Percentiles rank a stretch among this genome's conserved stretches.
phyloP scores from a whole-genome alignment of 2,888 invertebrate genomes.

The Dryadula phaetusa region DNA sequence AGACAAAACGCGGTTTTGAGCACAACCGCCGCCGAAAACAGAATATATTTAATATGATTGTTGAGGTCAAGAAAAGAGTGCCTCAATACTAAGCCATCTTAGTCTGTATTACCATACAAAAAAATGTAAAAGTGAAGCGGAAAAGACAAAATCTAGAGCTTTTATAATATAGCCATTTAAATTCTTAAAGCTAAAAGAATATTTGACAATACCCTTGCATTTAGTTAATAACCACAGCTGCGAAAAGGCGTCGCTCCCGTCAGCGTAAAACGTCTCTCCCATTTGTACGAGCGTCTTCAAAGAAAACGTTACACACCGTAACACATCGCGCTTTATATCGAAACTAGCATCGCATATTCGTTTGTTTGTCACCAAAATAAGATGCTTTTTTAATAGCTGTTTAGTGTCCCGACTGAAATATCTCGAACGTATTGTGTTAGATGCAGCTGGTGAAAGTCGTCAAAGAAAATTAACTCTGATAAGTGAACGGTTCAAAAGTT shows the following conservation, averaged over 20 bases:
- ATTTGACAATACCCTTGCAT: slow-evolving; percentile 28
- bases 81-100: no score
- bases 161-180: not conserved
- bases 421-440: slow-evolving; percentile 32
- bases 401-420: slow-evolving; percentile 44
- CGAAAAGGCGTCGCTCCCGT: slow-evolving; percentile 69
- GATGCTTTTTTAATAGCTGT: slow-evolving; percentile 63
- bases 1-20: no score
- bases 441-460: slow-evolving; percentile 17
- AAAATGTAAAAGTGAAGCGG: no score
- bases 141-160: not conserved
- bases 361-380: slow-evolving; percentile 61
- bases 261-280: slow-evolving; percentile 61
- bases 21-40: no score
- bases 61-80: no score
- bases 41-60: no score
- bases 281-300: slow-evolving; percentile 79
- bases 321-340: slow-evolving; percentile 67
- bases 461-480: slow-evolving; percentile 18
- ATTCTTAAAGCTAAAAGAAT: not conserved
- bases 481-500: not conserved
- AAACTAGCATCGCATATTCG: slow-evolving; percentile 59
- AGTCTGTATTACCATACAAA: no score
- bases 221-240: slow-evolving; percentile 58
- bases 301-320: slow-evolving; percentile 60